Percentiles rank a stretch among this genome's conserved stretches.
Conservation (phyloP, 2,797 vertebrate species). For the Limosa lapponica region DNA sequence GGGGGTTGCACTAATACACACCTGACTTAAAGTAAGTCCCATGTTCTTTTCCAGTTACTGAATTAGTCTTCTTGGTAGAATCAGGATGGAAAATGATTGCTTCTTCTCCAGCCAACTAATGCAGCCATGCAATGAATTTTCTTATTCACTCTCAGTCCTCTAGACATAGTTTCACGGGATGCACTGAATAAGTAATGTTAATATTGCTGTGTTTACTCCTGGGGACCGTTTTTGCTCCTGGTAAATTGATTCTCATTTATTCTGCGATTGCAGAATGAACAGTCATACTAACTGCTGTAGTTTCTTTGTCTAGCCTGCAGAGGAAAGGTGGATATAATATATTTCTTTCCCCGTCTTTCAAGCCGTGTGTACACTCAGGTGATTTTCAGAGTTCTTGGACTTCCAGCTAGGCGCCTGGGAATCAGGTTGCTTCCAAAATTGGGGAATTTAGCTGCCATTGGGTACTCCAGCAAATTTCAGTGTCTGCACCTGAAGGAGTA, state of each 20-base stretch:
- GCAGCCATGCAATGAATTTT: background rate
- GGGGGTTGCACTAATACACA: background rate
- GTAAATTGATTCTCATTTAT: constrained; percentile 4
- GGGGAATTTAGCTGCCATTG: background rate
- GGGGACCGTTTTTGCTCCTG: background rate
- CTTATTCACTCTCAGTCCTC: background rate
- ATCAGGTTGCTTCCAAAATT: background rate
- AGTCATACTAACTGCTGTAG: background rate
- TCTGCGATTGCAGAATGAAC: background rate
- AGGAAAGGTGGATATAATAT: background rate
- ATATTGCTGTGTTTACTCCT: background rate
- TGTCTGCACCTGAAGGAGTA: background rate
- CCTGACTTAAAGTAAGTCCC: background rate
- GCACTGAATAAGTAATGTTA: background rate
- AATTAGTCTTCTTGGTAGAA: background rate
- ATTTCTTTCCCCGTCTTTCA: background rate
- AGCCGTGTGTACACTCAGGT: rapidly evolving
- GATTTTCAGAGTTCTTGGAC: background rate
- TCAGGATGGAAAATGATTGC: background rate
- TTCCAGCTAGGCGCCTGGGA: background rate
- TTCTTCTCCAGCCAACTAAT: background rate
- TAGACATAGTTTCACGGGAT: background rate
- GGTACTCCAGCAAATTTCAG: background rate
- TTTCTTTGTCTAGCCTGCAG: background rate
- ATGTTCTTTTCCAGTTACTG: background rate